Conservation (phyloP, 2,888 invertebrate species). For the Opisthograptis luteolata region DNA sequence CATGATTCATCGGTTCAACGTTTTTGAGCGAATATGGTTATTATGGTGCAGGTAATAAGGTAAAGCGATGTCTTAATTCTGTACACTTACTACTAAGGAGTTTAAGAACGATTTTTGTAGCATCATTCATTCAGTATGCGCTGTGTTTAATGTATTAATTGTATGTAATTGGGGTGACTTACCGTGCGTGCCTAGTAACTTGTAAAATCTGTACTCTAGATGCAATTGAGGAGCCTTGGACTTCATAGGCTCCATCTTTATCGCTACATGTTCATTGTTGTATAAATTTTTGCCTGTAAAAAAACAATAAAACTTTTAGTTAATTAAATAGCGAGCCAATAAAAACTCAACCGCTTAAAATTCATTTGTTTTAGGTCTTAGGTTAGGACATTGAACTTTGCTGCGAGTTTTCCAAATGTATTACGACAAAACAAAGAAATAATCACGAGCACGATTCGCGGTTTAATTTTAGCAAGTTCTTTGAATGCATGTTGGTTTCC, state of each 20-base stretch:
- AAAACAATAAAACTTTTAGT: conserved; percentile 44
- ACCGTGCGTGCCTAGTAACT: conserved; percentile 99
- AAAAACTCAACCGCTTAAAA: conserved; percentile 5
- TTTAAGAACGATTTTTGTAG: conserved; percentile 31
- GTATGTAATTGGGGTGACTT: conserved; percentile 66
- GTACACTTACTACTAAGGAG: conserved; percentile 26
- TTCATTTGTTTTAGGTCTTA: conserved; percentile 4
- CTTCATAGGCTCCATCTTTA: conserved; percentile 99
- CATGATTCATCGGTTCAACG: conserved; percentile 43
- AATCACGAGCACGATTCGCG: conserved; percentile 12
- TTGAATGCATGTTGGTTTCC: conserved; percentile 14
- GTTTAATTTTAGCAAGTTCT: conserved; percentile 26
- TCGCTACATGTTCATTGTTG: conserved; percentile 99
- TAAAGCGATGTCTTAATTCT: conserved; percentile 16
- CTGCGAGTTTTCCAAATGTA: conserved; percentile 15
- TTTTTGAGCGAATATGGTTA: conserved; percentile 35
- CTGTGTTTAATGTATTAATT: conserved; percentile 30
- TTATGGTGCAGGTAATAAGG: conserved; percentile 32
- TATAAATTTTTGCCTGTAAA: conserved; percentile 99
- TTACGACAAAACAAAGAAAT: conserved; percentile 28
- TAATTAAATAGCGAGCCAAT: not conserved
- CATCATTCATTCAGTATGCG: conserved; percentile 24
- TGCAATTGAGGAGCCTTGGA: conserved; percentile 99
- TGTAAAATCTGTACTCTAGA: conserved; percentile 99
- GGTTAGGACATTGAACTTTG: conserved; percentile 24